Evolutionary conservation across 1,140 invertebrate genomes (phyloP).

Genomic region (Cherax destructor): DNA sequence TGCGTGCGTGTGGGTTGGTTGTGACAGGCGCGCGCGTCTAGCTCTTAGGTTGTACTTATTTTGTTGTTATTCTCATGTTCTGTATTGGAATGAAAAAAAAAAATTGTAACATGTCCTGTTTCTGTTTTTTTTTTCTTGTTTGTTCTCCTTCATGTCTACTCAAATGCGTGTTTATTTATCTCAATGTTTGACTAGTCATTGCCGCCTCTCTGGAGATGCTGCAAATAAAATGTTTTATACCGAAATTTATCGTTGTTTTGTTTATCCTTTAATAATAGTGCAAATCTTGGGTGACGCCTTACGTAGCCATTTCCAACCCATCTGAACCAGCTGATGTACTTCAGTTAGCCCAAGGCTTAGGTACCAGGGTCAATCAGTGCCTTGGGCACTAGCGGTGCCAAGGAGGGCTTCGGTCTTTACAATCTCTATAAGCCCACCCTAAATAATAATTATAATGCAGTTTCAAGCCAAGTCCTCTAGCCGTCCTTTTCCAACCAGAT

Average conservation of each 20-base stretch:
- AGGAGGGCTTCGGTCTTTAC: no score
- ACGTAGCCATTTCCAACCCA: no score
- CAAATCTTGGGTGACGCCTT: no score
- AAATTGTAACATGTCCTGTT: not conserved
- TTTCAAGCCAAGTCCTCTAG: no score
- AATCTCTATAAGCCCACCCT: no score
- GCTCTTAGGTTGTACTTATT: not conserved
- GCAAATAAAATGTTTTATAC: slow-evolving; percentile 15
- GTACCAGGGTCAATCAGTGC: no score
- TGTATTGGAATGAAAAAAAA: not conserved
- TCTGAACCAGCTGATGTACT: no score
- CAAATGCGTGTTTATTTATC: slow-evolving; percentile 2
- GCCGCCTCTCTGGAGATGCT: not conserved
- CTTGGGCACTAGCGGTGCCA: no score
- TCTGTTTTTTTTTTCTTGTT: not conserved
- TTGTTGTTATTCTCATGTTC: not conserved
- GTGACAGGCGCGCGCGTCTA: not conserved
- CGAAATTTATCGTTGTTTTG: not conserved
- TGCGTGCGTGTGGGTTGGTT: not conserved
- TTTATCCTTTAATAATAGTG: not conserved
- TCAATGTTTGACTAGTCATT: slow-evolving; percentile 14
- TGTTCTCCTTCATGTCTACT: not conserved
- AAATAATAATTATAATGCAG: no score
- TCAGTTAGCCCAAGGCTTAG: no score
- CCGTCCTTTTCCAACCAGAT: no score